Evolutionary conservation across 2,113 vertebrate species (phyloP), one percentile per base, ranked within the genome.

Genomic region (Mirza zaza): DNA sequence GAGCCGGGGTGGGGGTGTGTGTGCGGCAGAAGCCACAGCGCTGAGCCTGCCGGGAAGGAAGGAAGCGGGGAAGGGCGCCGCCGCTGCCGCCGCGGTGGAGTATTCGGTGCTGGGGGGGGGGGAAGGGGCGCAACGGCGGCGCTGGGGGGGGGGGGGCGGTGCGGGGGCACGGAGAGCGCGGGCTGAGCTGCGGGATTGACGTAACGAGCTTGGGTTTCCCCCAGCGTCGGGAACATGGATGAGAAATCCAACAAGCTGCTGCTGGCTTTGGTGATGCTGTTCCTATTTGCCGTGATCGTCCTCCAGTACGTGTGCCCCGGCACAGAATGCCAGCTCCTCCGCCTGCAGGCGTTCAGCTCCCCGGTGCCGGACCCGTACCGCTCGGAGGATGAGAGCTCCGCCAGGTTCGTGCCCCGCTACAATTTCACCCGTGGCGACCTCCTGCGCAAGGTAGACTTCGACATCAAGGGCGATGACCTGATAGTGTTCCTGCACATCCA

Each of bases 401-500:
- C 98, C 71, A 99, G 99, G 83, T 99, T 99, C 90, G 97, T 99
- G 76, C 99, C 99, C 42, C 99, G 99, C 27, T 99, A 99, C 97
- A 99, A 99, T 98, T 99, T 99, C 98, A 99, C 99, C 59, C 98
- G 93, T 73, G 95, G 94, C 7, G 99, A 99, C 85, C 98, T 99
- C 80, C 98, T 99, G 95, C 99, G 99, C 55, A 98, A 98, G 34
- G 98, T 98, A 55, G 99, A 99, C 97, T 99, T 99, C 97, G 99
- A 99, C 98, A 99, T 99, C 96, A 99, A 99, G 85, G 99, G 99
- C 57, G 99, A 99, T 87, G 99, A 99, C 96, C 99, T 99, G 57
- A 99, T 99, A 36, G 99, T 99, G 77, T 99, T 99, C 97, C 97
- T 99, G 90, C 99, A 99, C 99, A 99, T 99, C 98, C 99, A 99